These are phyloP conservation scores for Bubo scandiacus DNA, from an alignment of 2,113 vertebrate species.

Conservation along the genomic window DNA sequence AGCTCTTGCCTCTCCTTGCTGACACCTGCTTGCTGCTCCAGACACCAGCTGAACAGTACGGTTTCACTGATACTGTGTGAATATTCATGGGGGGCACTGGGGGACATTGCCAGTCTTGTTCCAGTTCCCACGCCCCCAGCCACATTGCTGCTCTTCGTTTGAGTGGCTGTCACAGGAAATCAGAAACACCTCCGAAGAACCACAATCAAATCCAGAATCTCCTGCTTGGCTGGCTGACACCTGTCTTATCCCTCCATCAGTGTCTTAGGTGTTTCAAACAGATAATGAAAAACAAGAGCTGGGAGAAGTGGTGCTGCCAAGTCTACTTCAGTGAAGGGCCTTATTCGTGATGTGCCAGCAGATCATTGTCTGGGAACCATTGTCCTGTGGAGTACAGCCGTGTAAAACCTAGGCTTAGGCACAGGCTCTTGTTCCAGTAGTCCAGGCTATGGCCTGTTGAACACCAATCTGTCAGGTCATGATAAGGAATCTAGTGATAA, in stretches of 20 bases:
- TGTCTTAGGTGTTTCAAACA: neutral
- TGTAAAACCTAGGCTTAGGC: neutral
- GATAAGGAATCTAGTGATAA: neutral
- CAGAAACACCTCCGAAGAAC: neutral
- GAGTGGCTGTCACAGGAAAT: neutral
- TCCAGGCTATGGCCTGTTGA: neutral
- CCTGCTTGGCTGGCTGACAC: neutral
- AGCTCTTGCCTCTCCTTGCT: neutral
- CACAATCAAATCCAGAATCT: neutral
- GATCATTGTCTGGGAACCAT: rapidly evolving
- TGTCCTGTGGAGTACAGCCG: neutral
- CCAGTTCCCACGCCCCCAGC: rapidly evolving
- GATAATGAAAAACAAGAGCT: neutral
- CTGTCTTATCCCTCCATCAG: neutral
- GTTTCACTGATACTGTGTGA: neutral
- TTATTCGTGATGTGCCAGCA: neutral
- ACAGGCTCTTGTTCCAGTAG: neutral
- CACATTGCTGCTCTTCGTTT: neutral
- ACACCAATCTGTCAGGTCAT: neutral
- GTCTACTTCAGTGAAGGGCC: neutral
- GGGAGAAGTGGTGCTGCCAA: neutral
- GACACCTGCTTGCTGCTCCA: neutral
- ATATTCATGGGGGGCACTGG: neutral
- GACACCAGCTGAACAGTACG: neutral
- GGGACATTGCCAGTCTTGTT: neutral